Evolutionary conservation across 2,888 invertebrate genomes (phyloP).

Genomic region (Coelinius sp.): DNA sequence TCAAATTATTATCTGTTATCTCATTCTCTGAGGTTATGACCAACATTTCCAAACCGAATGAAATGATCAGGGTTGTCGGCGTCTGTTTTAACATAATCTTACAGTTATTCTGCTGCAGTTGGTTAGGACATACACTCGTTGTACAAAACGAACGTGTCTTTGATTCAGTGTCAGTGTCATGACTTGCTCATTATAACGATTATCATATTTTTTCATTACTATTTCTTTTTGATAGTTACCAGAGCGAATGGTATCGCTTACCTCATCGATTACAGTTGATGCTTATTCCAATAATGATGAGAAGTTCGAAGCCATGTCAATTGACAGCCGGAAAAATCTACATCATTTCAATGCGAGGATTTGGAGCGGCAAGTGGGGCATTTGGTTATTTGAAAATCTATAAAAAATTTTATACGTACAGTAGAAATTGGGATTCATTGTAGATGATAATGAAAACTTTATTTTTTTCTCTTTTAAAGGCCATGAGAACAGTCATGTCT

Average conservation of each 20-base stretch:
- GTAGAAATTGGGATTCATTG: too few species aligned
- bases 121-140: conserved; percentile 42
- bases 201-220: background rate
- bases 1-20: background rate
- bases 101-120: conserved; percentile 45
- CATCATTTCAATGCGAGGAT: too few species aligned
- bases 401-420: too few species aligned
- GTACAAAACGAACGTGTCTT: conserved; percentile 38
- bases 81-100: conserved; percentile 34
- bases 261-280: background rate
- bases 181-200: background rate
- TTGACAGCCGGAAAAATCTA: too few species aligned
- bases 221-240: background rate
- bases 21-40: conserved; percentile 25
- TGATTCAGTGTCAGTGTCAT: conserved; percentile 34
- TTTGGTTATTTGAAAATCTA: too few species aligned
- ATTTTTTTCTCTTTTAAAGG: too few species aligned
- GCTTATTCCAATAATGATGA: background rate
- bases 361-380: too few species aligned
- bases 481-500: too few species aligned
- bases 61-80: conserved; percentile 34
- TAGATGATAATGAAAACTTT: too few species aligned
- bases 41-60: conserved; percentile 36
- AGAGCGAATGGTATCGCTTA: background rate
- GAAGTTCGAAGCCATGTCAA: background rate